phyloP scores from a whole-genome alignment of 2,113 vertebrate genomes.

The Caretta caretta region DNA sequence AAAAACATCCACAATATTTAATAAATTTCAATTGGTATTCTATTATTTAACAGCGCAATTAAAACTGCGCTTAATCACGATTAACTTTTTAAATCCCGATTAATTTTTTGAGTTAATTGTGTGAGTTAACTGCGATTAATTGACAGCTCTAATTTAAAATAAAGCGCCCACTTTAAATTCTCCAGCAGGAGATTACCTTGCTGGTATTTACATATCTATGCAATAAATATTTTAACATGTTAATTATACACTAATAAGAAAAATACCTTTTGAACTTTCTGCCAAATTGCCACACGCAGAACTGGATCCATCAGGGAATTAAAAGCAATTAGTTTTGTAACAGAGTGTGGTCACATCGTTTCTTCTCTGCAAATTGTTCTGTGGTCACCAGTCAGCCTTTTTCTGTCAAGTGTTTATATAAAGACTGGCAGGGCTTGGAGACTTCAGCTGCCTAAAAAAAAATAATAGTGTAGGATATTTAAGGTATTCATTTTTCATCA shows the following conservation, averaged over 20 bases:
- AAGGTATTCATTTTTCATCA: not conserved
- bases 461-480: not conserved
- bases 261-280: constrained; percentile 82
- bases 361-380: constrained; percentile 66
- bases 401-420: not conserved
- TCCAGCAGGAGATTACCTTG: constrained; percentile 73
- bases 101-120: too few relatives aligned
- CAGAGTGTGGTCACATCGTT: constrained; percentile 62
- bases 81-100: too few relatives aligned
- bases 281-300: constrained; percentile 74
- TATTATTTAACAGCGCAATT: too few relatives aligned
- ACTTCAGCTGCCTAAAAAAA: not conserved
- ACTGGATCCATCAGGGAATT: constrained; percentile 71
- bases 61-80: too few relatives aligned
- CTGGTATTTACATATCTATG: constrained; percentile 77
- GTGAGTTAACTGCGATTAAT: too few relatives aligned
- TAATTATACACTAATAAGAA: constrained; percentile 84
- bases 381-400: constrained; percentile 58
- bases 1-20: too few relatives aligned
- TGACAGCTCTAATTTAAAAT: constrained; percentile 38
- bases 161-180: constrained; percentile 65
- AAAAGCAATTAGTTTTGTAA: constrained; percentile 80
- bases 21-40: too few relatives aligned
- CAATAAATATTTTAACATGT: constrained; percentile 83
- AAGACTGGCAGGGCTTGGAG: not conserved